phyloP scores from a whole-genome alignment of 2,113 vertebrate genomes.

The Bujurquina vittata region DNA sequence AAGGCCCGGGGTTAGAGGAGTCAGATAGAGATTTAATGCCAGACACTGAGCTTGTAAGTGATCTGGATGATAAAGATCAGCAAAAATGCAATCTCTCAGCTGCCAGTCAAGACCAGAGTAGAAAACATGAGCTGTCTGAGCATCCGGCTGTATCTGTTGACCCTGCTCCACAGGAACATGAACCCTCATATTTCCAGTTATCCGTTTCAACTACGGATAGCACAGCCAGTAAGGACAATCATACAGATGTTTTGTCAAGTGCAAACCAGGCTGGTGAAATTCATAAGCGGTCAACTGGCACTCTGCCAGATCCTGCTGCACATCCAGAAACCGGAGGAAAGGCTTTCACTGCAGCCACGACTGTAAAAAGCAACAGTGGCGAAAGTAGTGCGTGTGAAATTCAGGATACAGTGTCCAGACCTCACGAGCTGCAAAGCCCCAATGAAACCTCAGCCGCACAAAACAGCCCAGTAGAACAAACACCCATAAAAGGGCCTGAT shows the following conservation, averaged over 20 bases:
- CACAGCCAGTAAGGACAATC: conserved; percentile 30
- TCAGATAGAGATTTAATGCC: conserved; percentile 26
- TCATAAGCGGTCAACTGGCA: conserved; percentile 12
- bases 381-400: conserved; percentile 53
- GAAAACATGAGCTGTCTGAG: conserved; percentile 3
- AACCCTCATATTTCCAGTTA: conserved; percentile 33
- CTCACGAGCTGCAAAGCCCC: conserved; percentile 40
- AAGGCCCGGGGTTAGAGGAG: conserved; percentile 14
- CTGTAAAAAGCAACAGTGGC: conserved; percentile 24
- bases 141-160: conserved; percentile 39
- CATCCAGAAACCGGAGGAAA: conserved; percentile 45
- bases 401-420: conserved; percentile 31
- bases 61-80: conserved; percentile 37
- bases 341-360: conserved; percentile 4
- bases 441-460: conserved; percentile 53
- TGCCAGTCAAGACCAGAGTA: conserved; percentile 44
- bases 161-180: conserved; percentile 41
- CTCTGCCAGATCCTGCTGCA: conserved; percentile 10
- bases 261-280: conserved; percentile 39
- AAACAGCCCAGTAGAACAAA: conserved; percentile 32
- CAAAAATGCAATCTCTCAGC: conserved; percentile 38
- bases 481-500: conserved; percentile 57
- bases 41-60: conserved; percentile 1
- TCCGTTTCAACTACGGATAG: conserved; percentile 40
- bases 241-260: conserved; percentile 11